Evolutionary conservation across 2,113 vertebrate species (phyloP).

Genomic region (Salvelinus alpinus): DNA sequence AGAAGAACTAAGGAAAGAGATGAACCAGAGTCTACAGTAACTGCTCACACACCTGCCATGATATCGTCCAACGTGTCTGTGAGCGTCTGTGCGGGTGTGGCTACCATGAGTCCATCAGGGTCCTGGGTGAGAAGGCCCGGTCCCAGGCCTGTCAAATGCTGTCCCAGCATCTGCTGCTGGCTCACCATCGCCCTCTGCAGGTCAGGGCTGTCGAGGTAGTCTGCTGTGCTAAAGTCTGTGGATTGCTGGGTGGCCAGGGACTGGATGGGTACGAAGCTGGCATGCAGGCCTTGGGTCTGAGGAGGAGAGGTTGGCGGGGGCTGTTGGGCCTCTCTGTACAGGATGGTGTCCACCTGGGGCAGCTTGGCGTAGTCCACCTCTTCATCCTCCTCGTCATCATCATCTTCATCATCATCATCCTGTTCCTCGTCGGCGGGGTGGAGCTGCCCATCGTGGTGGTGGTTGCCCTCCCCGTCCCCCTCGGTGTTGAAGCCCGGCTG

Average conservation of each 20-base stretch:
- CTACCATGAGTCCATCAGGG: conserved; percentile 71
- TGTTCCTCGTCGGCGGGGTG: conserved; percentile 63
- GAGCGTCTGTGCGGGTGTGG: conserved; percentile 79
- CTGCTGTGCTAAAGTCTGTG: conserved; percentile 81
- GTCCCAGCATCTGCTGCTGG: conserved; percentile 85
- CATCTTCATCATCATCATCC: conserved; percentile 78
- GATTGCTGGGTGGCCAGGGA: conserved; percentile 76
- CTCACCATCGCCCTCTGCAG: conserved; percentile 84
- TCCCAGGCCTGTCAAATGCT: conserved; percentile 83
- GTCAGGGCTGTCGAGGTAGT: conserved; percentile 83
- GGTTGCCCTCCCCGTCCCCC: conserved; percentile 65
- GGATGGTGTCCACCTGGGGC: conserved; percentile 80
- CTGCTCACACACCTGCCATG: conserved; percentile 84
- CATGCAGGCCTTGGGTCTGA: conserved; percentile 67
- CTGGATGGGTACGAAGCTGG: conserved; percentile 82
- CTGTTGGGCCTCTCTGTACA: conserved; percentile 78
- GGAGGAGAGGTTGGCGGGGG: conserved; percentile 35
- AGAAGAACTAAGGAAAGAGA: background rate
- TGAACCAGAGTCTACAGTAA: conserved; percentile 34
- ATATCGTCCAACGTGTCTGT: conserved; percentile 94
- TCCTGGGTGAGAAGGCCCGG: conserved; percentile 86
- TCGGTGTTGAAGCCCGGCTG: conserved; percentile 77
- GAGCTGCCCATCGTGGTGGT: conserved; percentile 49
- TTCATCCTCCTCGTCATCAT: conserved; percentile 71
- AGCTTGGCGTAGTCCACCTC: conserved; percentile 82